These are phyloP conservation scores for Macrobrachium nipponense DNA, from an alignment of 1,140 invertebrate species.

Conservation along the genomic window DNA sequence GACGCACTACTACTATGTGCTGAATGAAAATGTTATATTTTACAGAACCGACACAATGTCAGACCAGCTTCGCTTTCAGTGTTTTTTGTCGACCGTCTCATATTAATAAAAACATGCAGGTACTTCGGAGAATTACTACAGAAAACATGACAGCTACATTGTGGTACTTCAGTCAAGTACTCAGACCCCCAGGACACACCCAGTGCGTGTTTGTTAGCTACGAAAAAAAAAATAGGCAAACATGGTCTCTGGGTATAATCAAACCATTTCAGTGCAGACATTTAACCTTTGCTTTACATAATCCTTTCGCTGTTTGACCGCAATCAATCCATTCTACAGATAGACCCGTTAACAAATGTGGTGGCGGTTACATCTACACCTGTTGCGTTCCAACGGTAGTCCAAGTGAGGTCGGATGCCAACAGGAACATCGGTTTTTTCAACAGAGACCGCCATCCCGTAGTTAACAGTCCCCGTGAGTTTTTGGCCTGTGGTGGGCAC, in stretches of 20 bases:
- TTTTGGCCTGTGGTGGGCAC: background rate
- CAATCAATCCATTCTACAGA: constrained; percentile 20
- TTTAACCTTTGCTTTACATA: background rate
- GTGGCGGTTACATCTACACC: constrained; percentile 77
- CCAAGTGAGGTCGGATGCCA: constrained; percentile 34
- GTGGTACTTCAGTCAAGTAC: no score
- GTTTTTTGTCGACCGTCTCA: no score
- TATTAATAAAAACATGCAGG: no score
- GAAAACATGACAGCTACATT: no score
- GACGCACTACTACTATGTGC: no score
- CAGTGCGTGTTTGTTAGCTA: no score
- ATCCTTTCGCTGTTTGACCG: background rate
- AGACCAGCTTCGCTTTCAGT: no score
- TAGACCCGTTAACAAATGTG: constrained; percentile 63
- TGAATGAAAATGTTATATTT: no score
- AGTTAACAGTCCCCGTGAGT: constrained; percentile 40
- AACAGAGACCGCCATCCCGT: constrained; percentile 23
- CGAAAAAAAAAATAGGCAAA: no score
- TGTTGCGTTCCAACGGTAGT: constrained; percentile 73
- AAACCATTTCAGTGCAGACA: no score
- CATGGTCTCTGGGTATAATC: background rate
- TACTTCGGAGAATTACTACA: no score
- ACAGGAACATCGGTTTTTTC: constrained; percentile 45
- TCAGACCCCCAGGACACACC: background rate
- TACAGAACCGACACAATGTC: no score